Percentiles rank a stretch among this genome's conserved stretches.
Conservation (phyloP, 92 coral and sea anemone species). For the Porites cylindrica region DNA sequence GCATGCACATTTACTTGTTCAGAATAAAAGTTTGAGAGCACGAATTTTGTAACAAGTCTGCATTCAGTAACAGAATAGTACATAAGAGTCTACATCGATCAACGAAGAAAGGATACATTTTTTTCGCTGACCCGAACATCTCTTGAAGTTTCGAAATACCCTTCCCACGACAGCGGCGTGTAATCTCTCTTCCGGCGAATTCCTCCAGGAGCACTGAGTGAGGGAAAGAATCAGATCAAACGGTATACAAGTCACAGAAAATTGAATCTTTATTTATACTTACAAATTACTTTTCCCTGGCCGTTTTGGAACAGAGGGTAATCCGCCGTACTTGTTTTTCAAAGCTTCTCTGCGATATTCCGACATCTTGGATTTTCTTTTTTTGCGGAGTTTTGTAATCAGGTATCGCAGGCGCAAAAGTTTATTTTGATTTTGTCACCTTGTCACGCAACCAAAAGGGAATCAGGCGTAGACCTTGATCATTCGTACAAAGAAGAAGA, state of each 20-base stretch:
- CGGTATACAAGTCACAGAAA: background rate
- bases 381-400: background rate
- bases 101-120: slow-evolving; percentile 79
- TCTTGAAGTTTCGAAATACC: slow-evolving; percentile 78
- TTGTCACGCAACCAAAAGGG: slow-evolving; percentile 1
- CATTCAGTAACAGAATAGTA: no score
- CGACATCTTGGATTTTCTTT: slow-evolving; percentile 81
- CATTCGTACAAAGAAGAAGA: no score
- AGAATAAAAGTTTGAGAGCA: no score
- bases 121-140: slow-evolving; percentile 79
- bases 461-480: background rate
- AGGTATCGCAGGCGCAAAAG: slow-evolving; percentile 56
- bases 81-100: no score
- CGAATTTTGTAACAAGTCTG: no score
- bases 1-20: no score
- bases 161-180: slow-evolving; percentile 88
- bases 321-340: slow-evolving; percentile 71
- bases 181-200: slow-evolving; percentile 81
- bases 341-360: slow-evolving; percentile 78
- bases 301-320: slow-evolving; percentile 81
- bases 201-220: slow-evolving; percentile 29
- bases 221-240: background rate
- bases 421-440: background rate
- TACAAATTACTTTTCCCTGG: slow-evolving; percentile 66
- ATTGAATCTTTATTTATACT: background rate